Base-by-base conservation (phyloP, 2,888 invertebrate species). In the Deilephila porcellus region DNA sequence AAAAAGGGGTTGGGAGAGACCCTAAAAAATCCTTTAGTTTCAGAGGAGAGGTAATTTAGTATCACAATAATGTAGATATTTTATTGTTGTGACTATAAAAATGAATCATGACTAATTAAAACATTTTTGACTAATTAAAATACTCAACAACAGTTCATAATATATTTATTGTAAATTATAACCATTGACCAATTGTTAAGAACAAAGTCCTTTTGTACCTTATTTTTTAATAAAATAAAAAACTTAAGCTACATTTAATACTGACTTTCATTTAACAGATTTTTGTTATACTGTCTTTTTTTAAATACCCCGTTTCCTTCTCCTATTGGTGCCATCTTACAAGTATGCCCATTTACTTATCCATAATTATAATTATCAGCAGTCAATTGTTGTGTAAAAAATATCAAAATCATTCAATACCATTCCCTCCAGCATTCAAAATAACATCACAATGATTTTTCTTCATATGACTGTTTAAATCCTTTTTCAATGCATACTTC, bases 131-230 rank as follows among this genome's bases (percentile, higher is more conserved):
- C n/a, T 25, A 4, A 59, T n/a, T 32, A 25, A 71, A 71, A 71
- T 71, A 71, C 70, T 71, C 56, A 71, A 70, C 8, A 45, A 52
- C 56, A 56, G 19, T 32, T 32, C n/a, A 67, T 45, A 17, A 62
- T 14, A 71, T 67, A 60, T 67, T 60, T 75, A 71, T 71, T 67
- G 62, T 60, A 71, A 71, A 72, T 53, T 60, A 53, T 64, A 70
- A 72, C 70, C 60, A 76, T 76, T 71, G 74, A 72, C 73, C 56
- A 77, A 77, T 77, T 64, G 73, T 78, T 76, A 70, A 62, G 56
- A 80, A 78, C 82, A 80, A 86, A 87, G 87, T 89, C 89, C 86
- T 90, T 91, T 91, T 92, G 90, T 92, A 92, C 90, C 90, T 91
- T 88, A 87, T 89, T 90, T 91, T 90, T 85, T 85, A 81, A 85